These are phyloP conservation scores for Deilephila porcellus DNA, from an alignment of 2,888 invertebrate genomes.

Conservation along the genomic window DNA sequence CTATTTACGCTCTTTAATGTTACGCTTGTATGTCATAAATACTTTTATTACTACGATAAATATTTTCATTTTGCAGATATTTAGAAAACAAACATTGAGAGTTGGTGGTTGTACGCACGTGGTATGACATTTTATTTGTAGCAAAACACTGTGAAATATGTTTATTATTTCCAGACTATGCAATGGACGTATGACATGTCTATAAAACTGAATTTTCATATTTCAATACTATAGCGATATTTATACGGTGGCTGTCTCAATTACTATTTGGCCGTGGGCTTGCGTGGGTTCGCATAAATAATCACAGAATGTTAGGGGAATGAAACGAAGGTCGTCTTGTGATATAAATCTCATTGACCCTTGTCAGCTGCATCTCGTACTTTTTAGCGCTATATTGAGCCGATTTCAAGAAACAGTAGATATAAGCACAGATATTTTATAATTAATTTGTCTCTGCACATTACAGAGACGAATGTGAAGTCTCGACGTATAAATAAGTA, in stretches of 20 bases:
- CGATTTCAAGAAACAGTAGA: not conserved
- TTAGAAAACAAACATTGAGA: not conserved
- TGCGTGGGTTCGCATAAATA: not conserved
- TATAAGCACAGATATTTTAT: too few relatives aligned
- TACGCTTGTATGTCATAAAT: not conserved
- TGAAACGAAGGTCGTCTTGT: not conserved
- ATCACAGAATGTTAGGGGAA: not conserved
- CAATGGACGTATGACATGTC: not conserved
- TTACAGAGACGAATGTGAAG: not conserved
- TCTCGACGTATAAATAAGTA: conserved; percentile 44
- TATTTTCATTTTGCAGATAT: not conserved
- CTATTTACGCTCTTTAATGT: conserved; percentile 30
- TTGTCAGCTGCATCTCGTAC: not conserved
- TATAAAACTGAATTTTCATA: not conserved
- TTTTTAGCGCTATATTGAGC: not conserved
- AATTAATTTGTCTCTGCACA: too few relatives aligned
- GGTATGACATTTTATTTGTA: too few relatives aligned
- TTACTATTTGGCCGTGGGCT: not conserved
- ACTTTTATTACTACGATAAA: not conserved
- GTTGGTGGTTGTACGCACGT: not conserved
- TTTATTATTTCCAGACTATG: too few relatives aligned
- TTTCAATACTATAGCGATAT: not conserved
- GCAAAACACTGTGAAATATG: too few relatives aligned
- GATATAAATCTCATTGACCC: not conserved
- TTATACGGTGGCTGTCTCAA: not conserved